Conservation (phyloP, 2,113 vertebrate genomes). For the Damaliscus lunatus region DNA sequence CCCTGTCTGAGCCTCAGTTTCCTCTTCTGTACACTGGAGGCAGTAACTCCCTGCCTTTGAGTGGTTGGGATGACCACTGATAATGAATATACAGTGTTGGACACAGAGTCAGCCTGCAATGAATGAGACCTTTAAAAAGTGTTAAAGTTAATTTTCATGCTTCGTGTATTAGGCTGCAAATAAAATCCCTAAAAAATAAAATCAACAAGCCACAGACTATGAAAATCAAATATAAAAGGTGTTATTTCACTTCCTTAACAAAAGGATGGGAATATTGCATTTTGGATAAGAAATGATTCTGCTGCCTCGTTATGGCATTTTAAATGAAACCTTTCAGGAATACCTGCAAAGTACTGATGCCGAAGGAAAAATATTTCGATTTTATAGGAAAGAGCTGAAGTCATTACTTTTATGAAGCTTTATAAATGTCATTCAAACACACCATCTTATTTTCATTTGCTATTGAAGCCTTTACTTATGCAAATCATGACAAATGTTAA, state of each 20-base stretch:
- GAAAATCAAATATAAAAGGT: conserved; percentile 64
- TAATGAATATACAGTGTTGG: not conserved
- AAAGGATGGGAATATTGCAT: conserved; percentile 31
- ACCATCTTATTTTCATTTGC: conserved; percentile 71
- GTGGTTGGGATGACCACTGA: not conserved
- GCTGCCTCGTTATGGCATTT: conserved; percentile 32
- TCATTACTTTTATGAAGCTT: conserved; percentile 73
- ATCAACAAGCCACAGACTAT: conserved; percentile 12
- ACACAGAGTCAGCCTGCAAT: not conserved
- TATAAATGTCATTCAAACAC: conserved; percentile 69
- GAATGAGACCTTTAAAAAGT: conserved; percentile 18
- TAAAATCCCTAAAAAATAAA: conserved; percentile 32
- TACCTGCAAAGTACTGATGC: conserved; percentile 21
- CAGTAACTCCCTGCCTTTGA: not conserved
- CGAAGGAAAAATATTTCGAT: conserved; percentile 60
- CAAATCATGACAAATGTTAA: conserved; percentile 72
- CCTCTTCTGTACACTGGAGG: not conserved
- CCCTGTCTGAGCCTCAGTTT: not conserved
- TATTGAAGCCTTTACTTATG: conserved; percentile 67
- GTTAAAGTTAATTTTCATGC: conserved; percentile 20
- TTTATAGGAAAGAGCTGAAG: conserved; percentile 64
- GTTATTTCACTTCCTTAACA: conserved; percentile 35
- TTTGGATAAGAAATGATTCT: conserved; percentile 61
- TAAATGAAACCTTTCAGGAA: conserved; percentile 58
- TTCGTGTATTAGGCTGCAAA: not conserved